Conservation (phyloP, 2,113 vertebrate genomes). For the Misgurnus mizolepis region DNA sequence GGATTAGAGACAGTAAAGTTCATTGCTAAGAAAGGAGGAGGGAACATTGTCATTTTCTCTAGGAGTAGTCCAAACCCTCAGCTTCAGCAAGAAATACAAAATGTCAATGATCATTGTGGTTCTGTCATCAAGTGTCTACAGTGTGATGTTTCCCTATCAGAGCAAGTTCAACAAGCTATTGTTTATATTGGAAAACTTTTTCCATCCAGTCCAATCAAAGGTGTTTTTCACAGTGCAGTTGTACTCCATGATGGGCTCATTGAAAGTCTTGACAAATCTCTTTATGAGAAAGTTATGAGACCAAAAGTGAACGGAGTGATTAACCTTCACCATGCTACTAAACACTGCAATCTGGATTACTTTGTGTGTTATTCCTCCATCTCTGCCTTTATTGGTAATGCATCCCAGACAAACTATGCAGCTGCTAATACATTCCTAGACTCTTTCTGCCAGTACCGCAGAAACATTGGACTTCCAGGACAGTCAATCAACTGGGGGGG, state of each 20-base stretch:
- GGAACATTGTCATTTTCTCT: slow-evolving; percentile 76
- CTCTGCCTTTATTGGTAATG: slow-evolving; percentile 81
- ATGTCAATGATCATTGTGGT: slow-evolving; percentile 67
- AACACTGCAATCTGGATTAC: slow-evolving; percentile 76
- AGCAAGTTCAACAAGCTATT: slow-evolving; percentile 71
- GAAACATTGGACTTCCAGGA: slow-evolving; percentile 77
- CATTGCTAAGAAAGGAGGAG: slow-evolving; percentile 74
- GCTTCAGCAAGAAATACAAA: slow-evolving; percentile 71
- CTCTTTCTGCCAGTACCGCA: slow-evolving; percentile 81
- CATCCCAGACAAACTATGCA: slow-evolving; percentile 80
- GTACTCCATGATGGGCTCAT: slow-evolving; percentile 78
- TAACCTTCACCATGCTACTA: slow-evolving; percentile 80
- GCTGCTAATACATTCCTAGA: slow-evolving; percentile 86
- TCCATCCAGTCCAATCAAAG: slow-evolving; percentile 73
- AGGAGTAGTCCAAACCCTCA: slow-evolving; percentile 69
- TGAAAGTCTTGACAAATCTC: slow-evolving; percentile 73
- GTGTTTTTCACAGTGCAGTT: slow-evolving; percentile 85
- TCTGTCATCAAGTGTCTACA: slow-evolving; percentile 66
- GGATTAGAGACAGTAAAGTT: slow-evolving; percentile 88
- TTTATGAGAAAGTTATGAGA: slow-evolving; percentile 80
- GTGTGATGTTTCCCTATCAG: slow-evolving; percentile 73
- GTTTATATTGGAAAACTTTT: slow-evolving; percentile 65
- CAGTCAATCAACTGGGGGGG: slow-evolving; percentile 87
- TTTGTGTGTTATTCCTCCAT: slow-evolving; percentile 88
- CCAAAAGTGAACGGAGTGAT: slow-evolving; percentile 84